phyloP scores from a whole-genome alignment of 1,140 invertebrate genomes.

The Conopomorpha cramerella region DNA sequence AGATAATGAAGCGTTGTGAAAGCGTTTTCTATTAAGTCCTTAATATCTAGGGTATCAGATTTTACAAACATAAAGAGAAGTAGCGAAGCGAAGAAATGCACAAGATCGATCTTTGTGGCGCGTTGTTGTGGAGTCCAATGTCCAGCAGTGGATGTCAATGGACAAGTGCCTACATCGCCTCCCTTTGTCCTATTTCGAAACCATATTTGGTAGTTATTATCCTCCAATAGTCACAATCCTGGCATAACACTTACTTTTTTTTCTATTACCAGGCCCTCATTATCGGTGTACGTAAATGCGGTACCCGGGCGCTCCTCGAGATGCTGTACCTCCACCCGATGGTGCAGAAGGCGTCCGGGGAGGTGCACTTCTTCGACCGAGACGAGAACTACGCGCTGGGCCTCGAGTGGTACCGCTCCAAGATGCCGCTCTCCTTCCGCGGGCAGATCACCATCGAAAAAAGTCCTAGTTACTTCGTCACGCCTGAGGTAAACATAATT shows the following conservation, averaged over 20 bases:
- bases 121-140: too few species aligned
- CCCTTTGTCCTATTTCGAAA: too few species aligned
- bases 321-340: constrained; percentile 93
- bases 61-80: too few species aligned
- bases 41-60: too few species aligned
- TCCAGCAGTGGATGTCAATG: too few species aligned
- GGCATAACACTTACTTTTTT: constrained; percentile 3
- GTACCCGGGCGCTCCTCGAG: constrained; percentile 89
- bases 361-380: constrained; percentile 93
- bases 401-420: constrained; percentile 88
- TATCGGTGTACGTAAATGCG: constrained; percentile 92
- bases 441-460: constrained; percentile 96
- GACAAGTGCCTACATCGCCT: too few species aligned
- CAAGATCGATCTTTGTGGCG: too few species aligned
- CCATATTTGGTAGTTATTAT: too few species aligned
- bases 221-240: constrained; percentile 8
- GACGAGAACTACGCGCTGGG: constrained; percentile 90
- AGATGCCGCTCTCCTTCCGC: constrained; percentile 90
- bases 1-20: too few species aligned
- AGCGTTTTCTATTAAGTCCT: too few species aligned
- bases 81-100: too few species aligned
- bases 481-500: constrained; percentile 91
- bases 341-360: constrained; percentile 89
- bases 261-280: constrained; percentile 80
- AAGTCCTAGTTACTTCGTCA: constrained; percentile 96